Evolutionary conservation across 2,888 invertebrate genomes (phyloP), one percentile per base, ranked within the genome.

Genomic region (Cephonodes hylas): DNA sequence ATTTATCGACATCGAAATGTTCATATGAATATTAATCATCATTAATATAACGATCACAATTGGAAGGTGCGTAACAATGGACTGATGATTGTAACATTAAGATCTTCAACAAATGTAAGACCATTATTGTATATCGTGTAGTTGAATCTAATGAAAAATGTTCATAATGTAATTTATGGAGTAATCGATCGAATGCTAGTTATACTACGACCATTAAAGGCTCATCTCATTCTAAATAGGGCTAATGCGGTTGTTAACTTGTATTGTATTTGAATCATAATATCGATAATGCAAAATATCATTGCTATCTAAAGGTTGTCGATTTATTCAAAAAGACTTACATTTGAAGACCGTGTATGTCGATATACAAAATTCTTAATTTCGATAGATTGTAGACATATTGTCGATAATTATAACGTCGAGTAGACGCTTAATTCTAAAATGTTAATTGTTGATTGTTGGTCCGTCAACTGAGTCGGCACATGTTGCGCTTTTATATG

Each of bases 21-120:
- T n/a, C n/a, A n/a, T 20, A 18, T 34, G 2, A 27, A 2, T 25
- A 25, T n/a, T 22, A 38, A 38, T 23, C 20, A 56, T 56, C 53
- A 27, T 18, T 8, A 15, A 53, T 27, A 25, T 10, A 53, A 25
- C 27, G 6, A 53, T 38, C 38, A 42, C 38, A 42, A 58, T 58
- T 58, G 53, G 42, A 73, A 69, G 69, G 71, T 71, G 67, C 64
- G 62, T 61, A 66, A 59, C 64, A 69, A 70, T 70, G 67, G 76
- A 83, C 78, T 81, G 76, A 78, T 70, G 71, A 72, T 68, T 72
- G 31, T 53, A 53, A 77, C 69, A 62, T 57, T 77, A 77, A 75
- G 80, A 79, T 73, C 77, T 76, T 74, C 76, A 78, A 77, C 76
- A 79, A 83, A 81, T 75, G 75, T 80, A 67, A 64, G 67, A 68